A percentile compares a stretch with the other conserved stretches of the same genome.
These are phyloP conservation scores for Drosophila borborema DNA, from an alignment of 2,888 invertebrate genomes.

Conservation along the genomic window DNA sequence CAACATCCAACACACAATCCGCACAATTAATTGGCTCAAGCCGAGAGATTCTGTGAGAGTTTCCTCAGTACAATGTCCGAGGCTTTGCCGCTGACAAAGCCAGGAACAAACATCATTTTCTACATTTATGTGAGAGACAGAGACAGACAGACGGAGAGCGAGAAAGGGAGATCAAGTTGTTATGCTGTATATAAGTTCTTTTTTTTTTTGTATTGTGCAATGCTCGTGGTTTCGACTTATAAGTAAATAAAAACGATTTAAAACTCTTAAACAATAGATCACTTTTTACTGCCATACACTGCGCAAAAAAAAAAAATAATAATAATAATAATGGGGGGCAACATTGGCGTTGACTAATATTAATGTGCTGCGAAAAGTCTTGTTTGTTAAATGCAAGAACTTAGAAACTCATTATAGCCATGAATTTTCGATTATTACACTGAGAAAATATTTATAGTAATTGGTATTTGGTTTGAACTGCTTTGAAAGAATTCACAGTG, in stretches of 20 bases:
- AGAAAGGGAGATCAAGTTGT: constrained; percentile 47
- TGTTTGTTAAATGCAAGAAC: neutral
- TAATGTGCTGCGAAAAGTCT: neutral
- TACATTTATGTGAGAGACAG: constrained; percentile 43
- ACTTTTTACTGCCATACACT: constrained; percentile 20
- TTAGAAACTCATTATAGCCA: neutral
- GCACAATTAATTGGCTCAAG: constrained; percentile 19
- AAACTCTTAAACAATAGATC: constrained; percentile 45
- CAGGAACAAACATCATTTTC: constrained; percentile 29
- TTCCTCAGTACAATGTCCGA: constrained; percentile 41
- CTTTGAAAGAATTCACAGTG: neutral
- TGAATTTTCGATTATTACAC: neutral
- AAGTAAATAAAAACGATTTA: constrained; percentile 65
- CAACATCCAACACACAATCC: constrained; percentile 17
- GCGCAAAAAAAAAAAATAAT: neutral
- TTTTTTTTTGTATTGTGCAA: constrained; percentile 55
- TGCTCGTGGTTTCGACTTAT: constrained; percentile 67
- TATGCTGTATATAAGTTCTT: constrained; percentile 47
- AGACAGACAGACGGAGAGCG: constrained; percentile 28
- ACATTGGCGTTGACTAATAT: neutral
- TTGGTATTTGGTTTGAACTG: neutral
- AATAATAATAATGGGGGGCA: neutral
- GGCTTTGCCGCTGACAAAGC: constrained; percentile 73
- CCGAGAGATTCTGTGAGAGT: constrained; percentile 38
- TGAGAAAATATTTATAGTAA: neutral